phyloP scores from a whole-genome alignment of 1,140 invertebrate genomes.

The Scaptomyza graminum region DNA sequence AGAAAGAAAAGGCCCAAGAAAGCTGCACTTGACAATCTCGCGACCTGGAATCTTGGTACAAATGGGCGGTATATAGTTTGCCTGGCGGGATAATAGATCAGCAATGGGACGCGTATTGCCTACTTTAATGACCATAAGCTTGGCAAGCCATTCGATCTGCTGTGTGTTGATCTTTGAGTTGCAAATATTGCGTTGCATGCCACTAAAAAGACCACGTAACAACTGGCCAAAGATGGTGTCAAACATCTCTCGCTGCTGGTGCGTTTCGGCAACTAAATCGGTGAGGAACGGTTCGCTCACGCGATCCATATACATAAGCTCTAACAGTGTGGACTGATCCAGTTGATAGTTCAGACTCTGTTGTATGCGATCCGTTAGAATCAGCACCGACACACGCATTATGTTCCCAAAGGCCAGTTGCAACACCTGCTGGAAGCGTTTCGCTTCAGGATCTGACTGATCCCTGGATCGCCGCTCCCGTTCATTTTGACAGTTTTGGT shows the following conservation, averaged over 20 bases:
- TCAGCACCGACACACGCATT: slow-evolving; percentile 63
- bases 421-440: slow-evolving; percentile 22
- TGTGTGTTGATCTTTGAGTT: slow-evolving; percentile 89
- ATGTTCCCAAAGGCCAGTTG: slow-evolving; percentile 45
- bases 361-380: slow-evolving; percentile 73
- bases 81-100: slow-evolving; percentile 89
- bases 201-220: slow-evolving; percentile 88
- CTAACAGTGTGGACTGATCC: slow-evolving; percentile 71
- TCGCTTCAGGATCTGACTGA: not conserved
- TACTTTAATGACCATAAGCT: slow-evolving; percentile 88
- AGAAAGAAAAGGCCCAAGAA: slow-evolving; percentile 94
- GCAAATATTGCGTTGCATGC: slow-evolving; percentile 89
- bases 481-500: slow-evolving; percentile 75
- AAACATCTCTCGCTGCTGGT: slow-evolving; percentile 88
- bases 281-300: slow-evolving; percentile 86
- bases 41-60: slow-evolving; percentile 89
- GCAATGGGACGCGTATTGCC: slow-evolving; percentile 90
- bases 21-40: slow-evolving; percentile 93
- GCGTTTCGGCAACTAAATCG: slow-evolving; percentile 86
- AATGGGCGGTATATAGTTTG: slow-evolving; percentile 90
- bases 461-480: not conserved
- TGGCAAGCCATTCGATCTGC: slow-evolving; percentile 87
- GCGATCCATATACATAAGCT: slow-evolving; percentile 83
- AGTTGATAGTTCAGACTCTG: slow-evolving; percentile 60
- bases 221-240: slow-evolving; percentile 89